Conservation (phyloP, 2,113 vertebrate genomes). For the Notothenia coriiceps region DNA sequence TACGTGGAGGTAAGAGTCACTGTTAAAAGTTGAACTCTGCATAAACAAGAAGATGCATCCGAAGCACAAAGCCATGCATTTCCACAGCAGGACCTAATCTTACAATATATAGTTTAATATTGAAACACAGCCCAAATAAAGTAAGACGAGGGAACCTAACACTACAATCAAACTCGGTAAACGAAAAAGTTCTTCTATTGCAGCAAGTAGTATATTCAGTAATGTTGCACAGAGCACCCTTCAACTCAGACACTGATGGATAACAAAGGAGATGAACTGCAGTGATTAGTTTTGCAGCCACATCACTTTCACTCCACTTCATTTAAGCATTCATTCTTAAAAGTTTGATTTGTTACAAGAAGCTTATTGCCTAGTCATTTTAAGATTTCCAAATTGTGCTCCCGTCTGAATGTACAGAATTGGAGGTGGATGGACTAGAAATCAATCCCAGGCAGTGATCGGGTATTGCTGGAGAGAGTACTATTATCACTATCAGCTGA, state of each 20-base stretch:
- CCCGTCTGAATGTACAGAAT: not conserved
- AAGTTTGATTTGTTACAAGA: not conserved
- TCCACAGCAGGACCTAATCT: slow-evolving; percentile 65
- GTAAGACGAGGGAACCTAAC: slow-evolving; percentile 54
- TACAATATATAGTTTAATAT: slow-evolving; percentile 53
- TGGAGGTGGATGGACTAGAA: slow-evolving; percentile 11
- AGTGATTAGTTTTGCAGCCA: slow-evolving; percentile 19
- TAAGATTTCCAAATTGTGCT: slow-evolving; percentile 5
- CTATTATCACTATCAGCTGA: not conserved
- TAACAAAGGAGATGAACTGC: slow-evolving; percentile 21
- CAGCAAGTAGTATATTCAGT: slow-evolving; percentile 49
- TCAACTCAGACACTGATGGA: slow-evolving; percentile 11
- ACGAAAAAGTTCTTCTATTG: slow-evolving; percentile 60
- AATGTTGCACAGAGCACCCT: slow-evolving; percentile 40
- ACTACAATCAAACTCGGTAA: slow-evolving; percentile 65
- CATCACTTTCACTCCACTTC: slow-evolving; percentile 28
- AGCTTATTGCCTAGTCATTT: slow-evolving; percentile 35
- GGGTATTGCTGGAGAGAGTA: slow-evolving; percentile 37
- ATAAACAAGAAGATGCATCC: slow-evolving; percentile 40
- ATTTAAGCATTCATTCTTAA: not conserved
- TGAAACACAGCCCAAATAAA: slow-evolving; percentile 43
- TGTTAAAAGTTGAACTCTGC: slow-evolving; percentile 25
- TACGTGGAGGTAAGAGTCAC: slow-evolving; percentile 35
- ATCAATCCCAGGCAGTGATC: slow-evolving; percentile 32
- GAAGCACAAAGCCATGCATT: slow-evolving; percentile 76